phyloP scores from a whole-genome alignment of 2,888 invertebrate genomes.

The Danaus chrysippus region DNA sequence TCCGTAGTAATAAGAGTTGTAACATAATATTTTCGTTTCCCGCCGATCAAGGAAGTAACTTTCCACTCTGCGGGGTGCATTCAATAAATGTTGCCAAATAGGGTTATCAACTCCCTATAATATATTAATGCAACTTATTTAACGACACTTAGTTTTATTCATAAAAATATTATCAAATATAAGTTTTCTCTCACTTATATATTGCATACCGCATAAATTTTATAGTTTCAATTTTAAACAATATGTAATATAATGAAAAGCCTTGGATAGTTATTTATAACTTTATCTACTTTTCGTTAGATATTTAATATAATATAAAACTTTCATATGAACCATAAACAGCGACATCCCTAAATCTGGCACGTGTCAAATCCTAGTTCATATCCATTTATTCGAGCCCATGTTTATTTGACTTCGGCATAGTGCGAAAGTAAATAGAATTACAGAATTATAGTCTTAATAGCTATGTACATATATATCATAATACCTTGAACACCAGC shows the following conservation, averaged over 20 bases:
- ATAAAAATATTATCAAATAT: not conserved
- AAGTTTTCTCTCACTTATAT: no score
- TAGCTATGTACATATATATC: conserved; percentile 44
- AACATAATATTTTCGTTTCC: conserved; percentile 16
- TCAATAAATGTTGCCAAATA: conserved; percentile 59
- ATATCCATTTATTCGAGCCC: conserved; percentile 72
- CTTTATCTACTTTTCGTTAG: no score
- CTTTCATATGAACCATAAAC: conserved; percentile 30
- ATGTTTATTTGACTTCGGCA: conserved; percentile 74
- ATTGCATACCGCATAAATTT: no score
- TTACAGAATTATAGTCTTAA: conserved; percentile 45
- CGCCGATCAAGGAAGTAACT: conserved; percentile 27
- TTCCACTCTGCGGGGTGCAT: conserved; percentile 60
- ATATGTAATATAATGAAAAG: no score
- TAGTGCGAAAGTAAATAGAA: conserved; percentile 48
- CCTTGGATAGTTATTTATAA: no score
- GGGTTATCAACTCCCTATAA: conserved; percentile 40
- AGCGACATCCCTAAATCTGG: conserved; percentile 38
- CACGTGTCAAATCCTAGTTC: conserved; percentile 70
- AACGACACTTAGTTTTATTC: not conserved
- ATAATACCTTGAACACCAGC: conserved; percentile 48
- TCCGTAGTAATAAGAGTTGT: no score
- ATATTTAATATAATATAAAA: not conserved
- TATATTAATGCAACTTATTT: not conserved
- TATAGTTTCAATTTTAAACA: no score